Base-by-base conservation (phyloP, 1,140 invertebrate genomes). In the Bombus waltoni region DNA sequence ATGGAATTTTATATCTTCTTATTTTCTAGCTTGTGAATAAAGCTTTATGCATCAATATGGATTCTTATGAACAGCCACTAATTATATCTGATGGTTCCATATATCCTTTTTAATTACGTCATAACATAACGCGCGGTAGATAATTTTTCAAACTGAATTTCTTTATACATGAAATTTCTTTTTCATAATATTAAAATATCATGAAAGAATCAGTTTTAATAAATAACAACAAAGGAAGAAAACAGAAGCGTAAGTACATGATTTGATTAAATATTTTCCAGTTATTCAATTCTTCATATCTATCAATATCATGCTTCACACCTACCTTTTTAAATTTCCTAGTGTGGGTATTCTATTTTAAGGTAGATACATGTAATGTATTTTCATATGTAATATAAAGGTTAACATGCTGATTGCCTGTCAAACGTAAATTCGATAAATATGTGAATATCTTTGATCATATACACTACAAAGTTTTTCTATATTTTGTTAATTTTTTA, bases 381-480 rank as follows among this genome's bases (percentile, higher is more conserved):
- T 88, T 86, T 86, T 88, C 65, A 42, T 47, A 66, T 18, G 70
- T 62, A 68, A 47, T 85, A 40, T 80, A 86, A 89, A 89, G 88
- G 88, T 89, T 89, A 89, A 81, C 25, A 4, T 38, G 35, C 35
- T 83, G 28, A 38, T 44, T 35, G 5, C 66, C 68, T 85, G 85
- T 80, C 81, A 83, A 77, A 71, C 15, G 25, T 18, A 65, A 72
- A 76, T 76, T 13, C 10, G 40, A 9, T 40, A 59, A 79, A 80
- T 38, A 76, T 47, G 65, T 38, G 47, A 53, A 47, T 44, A 15
- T 35, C 32, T 35, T n/a, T n/a, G 13, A 42, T 15, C 25, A 10
- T 62, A 57, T 65, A 53, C 10, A 35, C 22, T 78, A 1, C 0
- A 47, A 40, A n/a, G 65, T 76, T 75, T 57, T n/a, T 22, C 4